Evolutionary conservation across 2,113 vertebrate genomes (phyloP), one percentile per base, ranked within the genome.

Genomic region (Aleadryas rufinucha): DNA sequence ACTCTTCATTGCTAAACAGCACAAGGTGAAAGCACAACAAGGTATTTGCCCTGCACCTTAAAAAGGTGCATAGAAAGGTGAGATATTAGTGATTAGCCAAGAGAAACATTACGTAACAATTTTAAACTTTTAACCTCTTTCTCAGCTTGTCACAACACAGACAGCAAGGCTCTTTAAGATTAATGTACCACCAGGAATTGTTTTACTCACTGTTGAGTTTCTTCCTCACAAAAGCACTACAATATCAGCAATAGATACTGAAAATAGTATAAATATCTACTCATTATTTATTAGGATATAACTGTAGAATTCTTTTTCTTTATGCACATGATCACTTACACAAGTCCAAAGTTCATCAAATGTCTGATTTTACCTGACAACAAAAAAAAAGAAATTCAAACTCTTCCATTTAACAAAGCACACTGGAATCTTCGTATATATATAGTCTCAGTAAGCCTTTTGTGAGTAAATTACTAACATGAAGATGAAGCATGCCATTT

Each of bases 261-360:
- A 82, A 84, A 89, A 42, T 24, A 26, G 66, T 39, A 37, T 63
- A 84, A 74, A 50, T 50, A 70, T 19, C 31, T 82, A 42, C 19
- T 53, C 21, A 52, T 19, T 33, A 63, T 64, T 72, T 15, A 45
- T 57, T 80, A 54, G 31, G 4, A 41, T 45, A 30, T 2, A 77
- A 60, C 1, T 37, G 16, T 13, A 12, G 17, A 49, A 70, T 31
- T 57, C 1, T 50, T 91, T 84, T 63, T 37, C 6, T 63, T 54
- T 50, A 11, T 44, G 45, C 4, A 49, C 1, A 1, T 23, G 8
- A 45, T 77, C 1, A 0, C 9, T 84, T 54, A 64, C 24, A 45
- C 5, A n/a, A 80, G 10, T 18, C 24, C 28, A 52, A 77, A 87
- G 15, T 44, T 41, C 10, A 41, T 39, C 15, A 42, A 54, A 26